Base-by-base conservation (phyloP, 2,113 vertebrate species). In the Sinocyclocheilus maitianheensis region DNA sequence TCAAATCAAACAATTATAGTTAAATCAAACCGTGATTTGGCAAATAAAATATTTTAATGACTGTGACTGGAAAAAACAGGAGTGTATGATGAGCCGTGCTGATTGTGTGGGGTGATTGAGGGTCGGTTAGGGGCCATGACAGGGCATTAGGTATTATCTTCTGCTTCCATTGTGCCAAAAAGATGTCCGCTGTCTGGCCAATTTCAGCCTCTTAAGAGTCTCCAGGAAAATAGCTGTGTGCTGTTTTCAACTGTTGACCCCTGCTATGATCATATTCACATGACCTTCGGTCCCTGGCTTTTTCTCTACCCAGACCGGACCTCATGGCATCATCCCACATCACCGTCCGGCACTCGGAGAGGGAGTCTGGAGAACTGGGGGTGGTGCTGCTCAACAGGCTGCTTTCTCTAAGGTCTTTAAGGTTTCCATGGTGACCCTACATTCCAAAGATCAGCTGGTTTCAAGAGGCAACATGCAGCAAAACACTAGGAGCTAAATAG, bases 391-490 rank as follows among this genome's bases (percentile, higher is more conserved):
- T 67, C 11, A 60, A 48, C 58, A 77, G 72, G 75, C 84, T 74
- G 85, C 87, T 87, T 85, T 85, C 58, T 85, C 85, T 87, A 37
- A 82, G 83, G 76, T 37, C 88, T 81, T 69, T 67, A 77, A 63
- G 9, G 87, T 90, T 88, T 82, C 88, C 84, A 90, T 89, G 87
- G 90, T 14, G 77, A 88, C 4, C 60, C 84, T n/a, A 53, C 85
- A 90, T 91, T 90, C 89, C 89, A 55, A 58, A 85, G 37, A 89
- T 91, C 90, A 91, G 90, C 87, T 90, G 90, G 80, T 84, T 76
- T 78, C 77, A 80, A 65, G 74, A 84, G 81, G 65, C 84, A 43
- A 60, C 67, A 85, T 72, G 85, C 46, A 82, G 40, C 22, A 65
- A 58, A 53, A 82, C 63, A 58, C 46, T 26, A 40, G 0, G 18